Evolutionary conservation across 2,797 vertebrate genomes (phyloP), one percentile per base, ranked within the genome.

Genomic region (Serranus cabrilla): DNA sequence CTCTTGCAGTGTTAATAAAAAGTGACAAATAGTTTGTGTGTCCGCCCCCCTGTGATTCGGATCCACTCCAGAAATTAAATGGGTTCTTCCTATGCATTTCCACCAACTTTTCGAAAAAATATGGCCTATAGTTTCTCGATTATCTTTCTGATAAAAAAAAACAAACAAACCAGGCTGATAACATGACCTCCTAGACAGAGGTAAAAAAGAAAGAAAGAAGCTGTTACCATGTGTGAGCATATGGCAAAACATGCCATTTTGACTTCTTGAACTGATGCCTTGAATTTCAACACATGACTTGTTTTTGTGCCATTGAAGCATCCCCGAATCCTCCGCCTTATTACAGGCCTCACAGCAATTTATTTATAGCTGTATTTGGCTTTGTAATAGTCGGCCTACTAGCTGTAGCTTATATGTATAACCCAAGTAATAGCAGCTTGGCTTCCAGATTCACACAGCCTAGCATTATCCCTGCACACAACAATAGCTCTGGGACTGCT

Each of bases 391-490:
- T 73, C 71, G 4, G 54, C 74, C 74, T 23, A 68, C 71, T 65
- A 64, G 69, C 76, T 71, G 57, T 75, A 83, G 81, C 78, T 69
- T 63, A 59, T 75, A 65, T 69, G 56, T 71, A 74, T 75, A 81
- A 80, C 74, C 71, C 42, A 78, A 82, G 79, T 88, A 90, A 90
- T 80, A 82, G 89, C 82, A 71, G 86, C 84, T 76, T 81, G 78
- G 78, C 78, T 80, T 79, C 39, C 71, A 68, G 63, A 80, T 74
- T 72, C 72, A 47, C 83, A 63, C 61, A 89, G 86, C 81, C 87
- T 80, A 84, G 73, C 70, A 89, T 92, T 89, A 89, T 87, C 88
- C 82, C 71, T 69, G 61, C 71, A 76, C 78, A 81, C 84, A 87
- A 90, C 90, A 92, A 87, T 89, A 66, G 91, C 81, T 80, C 72